Evolutionary conservation across 2,888 invertebrate genomes (phyloP).

Genomic region (Pachycephus smyrnensis): DNA sequence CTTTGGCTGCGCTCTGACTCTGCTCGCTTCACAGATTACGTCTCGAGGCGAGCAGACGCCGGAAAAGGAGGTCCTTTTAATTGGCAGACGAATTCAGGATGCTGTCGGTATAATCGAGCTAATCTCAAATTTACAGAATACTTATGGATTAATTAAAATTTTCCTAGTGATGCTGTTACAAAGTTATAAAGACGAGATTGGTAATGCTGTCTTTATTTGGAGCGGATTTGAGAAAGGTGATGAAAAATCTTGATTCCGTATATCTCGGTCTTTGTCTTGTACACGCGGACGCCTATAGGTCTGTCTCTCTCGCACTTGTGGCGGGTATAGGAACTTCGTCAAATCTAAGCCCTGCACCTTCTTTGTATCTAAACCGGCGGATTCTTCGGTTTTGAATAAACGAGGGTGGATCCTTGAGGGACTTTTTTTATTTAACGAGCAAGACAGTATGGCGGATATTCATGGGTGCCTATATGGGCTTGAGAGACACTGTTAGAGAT

Average conservation of each 20-base stretch:
- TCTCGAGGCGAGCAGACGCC: too few species aligned
- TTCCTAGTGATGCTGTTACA: too few species aligned
- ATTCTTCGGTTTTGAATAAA: background rate
- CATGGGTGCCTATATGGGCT: conserved; percentile 13
- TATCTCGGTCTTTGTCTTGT: background rate
- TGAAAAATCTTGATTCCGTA: too few species aligned
- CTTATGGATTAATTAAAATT: too few species aligned
- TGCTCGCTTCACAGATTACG: conserved; percentile 30
- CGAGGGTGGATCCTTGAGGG: too few species aligned
- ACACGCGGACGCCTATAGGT: background rate
- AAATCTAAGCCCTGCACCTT: background rate
- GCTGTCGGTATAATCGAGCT: too few species aligned
- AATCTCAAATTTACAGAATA: too few species aligned
- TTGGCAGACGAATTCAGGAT: too few species aligned
- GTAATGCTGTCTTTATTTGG: background rate
- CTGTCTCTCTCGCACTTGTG: background rate
- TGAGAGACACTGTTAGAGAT: conserved; percentile 41
- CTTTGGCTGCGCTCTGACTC: conserved; percentile 23
- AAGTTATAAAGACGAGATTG: background rate
- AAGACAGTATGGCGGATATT: background rate
- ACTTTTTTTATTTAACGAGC: background rate
- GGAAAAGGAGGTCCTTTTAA: too few species aligned
- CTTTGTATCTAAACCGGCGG: background rate
- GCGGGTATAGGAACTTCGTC: background rate
- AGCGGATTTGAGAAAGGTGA: background rate